phyloP scores from a whole-genome alignment of 1,140 invertebrate genomes.

The Sipha flava region DNA sequence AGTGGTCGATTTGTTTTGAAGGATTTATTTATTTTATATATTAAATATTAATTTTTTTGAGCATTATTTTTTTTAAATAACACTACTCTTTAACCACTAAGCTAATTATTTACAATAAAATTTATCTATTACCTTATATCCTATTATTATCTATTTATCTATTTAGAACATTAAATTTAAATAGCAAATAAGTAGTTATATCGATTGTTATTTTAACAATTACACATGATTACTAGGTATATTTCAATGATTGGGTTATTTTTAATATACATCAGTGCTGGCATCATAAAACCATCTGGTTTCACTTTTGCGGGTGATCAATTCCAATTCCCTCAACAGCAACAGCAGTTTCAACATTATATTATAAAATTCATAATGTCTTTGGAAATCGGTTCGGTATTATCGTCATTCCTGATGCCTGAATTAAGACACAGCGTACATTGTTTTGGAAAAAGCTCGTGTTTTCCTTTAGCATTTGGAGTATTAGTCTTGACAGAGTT shows the following conservation, averaged over 20 bases:
- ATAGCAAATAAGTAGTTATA: too few species aligned
- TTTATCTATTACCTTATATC: too few species aligned
- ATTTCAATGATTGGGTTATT: slow-evolving; percentile 72
- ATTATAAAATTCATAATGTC: slow-evolving; percentile 92
- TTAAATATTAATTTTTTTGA: too few species aligned
- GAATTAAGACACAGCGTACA: slow-evolving; percentile 69
- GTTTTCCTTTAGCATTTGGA: slow-evolving; percentile 86
- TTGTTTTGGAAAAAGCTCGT: slow-evolving; percentile 72
- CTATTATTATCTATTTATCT: too few species aligned
- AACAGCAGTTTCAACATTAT: slow-evolving; percentile 65
- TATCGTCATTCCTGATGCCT: slow-evolving; percentile 85
- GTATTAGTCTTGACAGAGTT: slow-evolving; percentile 82
- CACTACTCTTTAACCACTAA: slow-evolving; percentile 60
- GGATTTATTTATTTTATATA: too few species aligned
- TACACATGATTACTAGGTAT: too few species aligned
- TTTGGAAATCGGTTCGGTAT: slow-evolving; percentile 83
- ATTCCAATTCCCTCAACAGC: slow-evolving; percentile 71
- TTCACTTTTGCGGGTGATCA: slow-evolving; percentile 96
- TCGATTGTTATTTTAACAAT: too few species aligned
- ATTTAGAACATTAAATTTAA: too few species aligned
- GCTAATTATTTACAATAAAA: too few species aligned
- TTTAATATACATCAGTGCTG: slow-evolving; percentile 81
- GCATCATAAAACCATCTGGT: slow-evolving; percentile 96
- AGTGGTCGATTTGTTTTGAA: background rate
- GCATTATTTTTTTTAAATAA: slow-evolving; percentile 45